A percentile compares a stretch with the other conserved stretches of the same genome.
Conservation (phyloP, 2,113 vertebrate genomes). For the Oncorhynchus masou region DNA sequence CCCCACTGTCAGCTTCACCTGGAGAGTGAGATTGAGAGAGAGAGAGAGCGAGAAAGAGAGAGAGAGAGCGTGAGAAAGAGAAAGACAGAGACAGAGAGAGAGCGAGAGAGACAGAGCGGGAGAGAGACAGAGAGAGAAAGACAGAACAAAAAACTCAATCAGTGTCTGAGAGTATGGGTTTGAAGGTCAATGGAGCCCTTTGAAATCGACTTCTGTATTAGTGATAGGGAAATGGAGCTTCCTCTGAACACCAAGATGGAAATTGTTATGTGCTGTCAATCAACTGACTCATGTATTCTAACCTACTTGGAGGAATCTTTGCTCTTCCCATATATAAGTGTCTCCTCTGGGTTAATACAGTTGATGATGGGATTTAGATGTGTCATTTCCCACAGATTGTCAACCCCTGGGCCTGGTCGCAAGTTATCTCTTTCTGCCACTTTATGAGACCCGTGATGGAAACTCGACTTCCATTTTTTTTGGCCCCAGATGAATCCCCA, state of each 20-base stretch:
- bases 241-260: slow-evolving; percentile 25
- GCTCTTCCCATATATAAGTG: slow-evolving; percentile 54
- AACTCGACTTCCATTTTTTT: neutral
- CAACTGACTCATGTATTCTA: slow-evolving; percentile 38
- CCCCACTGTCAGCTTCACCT: slow-evolving; percentile 87
- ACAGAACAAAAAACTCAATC: neutral
- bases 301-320: slow-evolving; percentile 58
- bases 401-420: slow-evolving; percentile 33
- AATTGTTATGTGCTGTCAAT: slow-evolving; percentile 61
- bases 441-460: slow-evolving; percentile 14
- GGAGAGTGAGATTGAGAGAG: slow-evolving; percentile 12
- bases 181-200: slow-evolving; percentile 50
- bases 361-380: slow-evolving; percentile 67
- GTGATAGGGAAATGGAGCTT: slow-evolving; percentile 53
- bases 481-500: neutral
- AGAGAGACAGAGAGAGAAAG: neutral
- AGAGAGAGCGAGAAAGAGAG: no score
- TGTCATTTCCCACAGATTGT: slow-evolving; percentile 58
- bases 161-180: neutral
- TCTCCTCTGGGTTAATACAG: slow-evolving; percentile 66
- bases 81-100: neutral
- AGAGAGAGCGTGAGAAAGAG: neutral
- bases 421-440: slow-evolving; percentile 40
- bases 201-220: slow-evolving; percentile 47
- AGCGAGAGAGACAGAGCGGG: no score